Evolutionary conservation across 2,888 invertebrate species (phyloP).

Genomic region (Eupithecia insigniata): DNA sequence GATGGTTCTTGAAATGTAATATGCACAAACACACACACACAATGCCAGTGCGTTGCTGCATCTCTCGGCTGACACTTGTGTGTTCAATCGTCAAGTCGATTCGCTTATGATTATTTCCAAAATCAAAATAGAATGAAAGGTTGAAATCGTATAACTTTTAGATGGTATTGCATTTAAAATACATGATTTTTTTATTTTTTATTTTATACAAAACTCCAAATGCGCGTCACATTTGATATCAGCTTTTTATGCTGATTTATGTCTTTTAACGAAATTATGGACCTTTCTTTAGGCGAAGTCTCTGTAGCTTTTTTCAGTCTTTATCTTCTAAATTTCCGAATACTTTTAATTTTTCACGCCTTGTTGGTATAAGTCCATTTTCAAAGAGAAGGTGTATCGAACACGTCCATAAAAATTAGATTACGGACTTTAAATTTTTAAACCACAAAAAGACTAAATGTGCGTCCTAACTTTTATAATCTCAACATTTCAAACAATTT

Average conservation of each 20-base stretch:
- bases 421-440: slow-evolving; percentile 49
- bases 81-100: background rate
- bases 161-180: slow-evolving; percentile 7
- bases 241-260: slow-evolving; percentile 19
- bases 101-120: slow-evolving; percentile 13
- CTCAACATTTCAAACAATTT: slow-evolving; percentile 46
- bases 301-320: slow-evolving; percentile 79
- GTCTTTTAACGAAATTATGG: slow-evolving; percentile 31
- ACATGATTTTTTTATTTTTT: slow-evolving; percentile 23
- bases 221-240: slow-evolving; percentile 15
- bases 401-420: slow-evolving; percentile 21
- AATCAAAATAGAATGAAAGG: slow-evolving; percentile 9
- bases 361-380: slow-evolving; percentile 62
- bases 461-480: slow-evolving; percentile 53
- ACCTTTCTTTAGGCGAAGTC: slow-evolving; percentile 52
- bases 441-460: slow-evolving; percentile 52
- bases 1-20: background rate
- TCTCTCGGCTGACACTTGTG: background rate
- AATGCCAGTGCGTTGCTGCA: background rate
- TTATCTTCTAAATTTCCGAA: slow-evolving; percentile 76
- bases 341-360: slow-evolving; percentile 50
- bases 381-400: slow-evolving; percentile 12
- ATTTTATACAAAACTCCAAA: slow-evolving; percentile 41
- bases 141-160: slow-evolving; percentile 4
- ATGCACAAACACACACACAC: background rate